phyloP scores from a whole-genome alignment of 2,113 vertebrate genomes.

The Podocnemis expansa region DNA sequence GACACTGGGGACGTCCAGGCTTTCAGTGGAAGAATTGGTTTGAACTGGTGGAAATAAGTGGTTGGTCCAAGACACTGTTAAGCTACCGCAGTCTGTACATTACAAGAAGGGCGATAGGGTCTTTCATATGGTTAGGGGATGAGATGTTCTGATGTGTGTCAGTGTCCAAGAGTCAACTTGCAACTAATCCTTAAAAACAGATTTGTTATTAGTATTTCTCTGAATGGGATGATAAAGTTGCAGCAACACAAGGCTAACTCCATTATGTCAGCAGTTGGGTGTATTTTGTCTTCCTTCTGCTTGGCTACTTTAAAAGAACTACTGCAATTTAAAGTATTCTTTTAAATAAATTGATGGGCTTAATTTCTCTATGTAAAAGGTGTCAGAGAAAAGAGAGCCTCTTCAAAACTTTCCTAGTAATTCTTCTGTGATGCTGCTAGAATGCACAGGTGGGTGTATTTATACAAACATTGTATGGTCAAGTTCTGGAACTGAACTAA shows the following conservation, averaged over 20 bases:
- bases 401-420: not conserved
- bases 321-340: conserved; percentile 2
- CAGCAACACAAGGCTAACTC: not conserved
- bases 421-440: not conserved
- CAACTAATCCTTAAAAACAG: not conserved
- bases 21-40: not conserved
- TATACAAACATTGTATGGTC: not conserved
- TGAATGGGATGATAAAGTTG: not conserved
- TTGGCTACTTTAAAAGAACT: not conserved
- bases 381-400: not conserved
- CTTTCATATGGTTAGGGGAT: not conserved
- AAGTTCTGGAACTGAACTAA: not conserved
- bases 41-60: not conserved
- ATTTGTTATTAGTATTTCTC: not conserved
- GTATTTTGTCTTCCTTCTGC: not conserved
- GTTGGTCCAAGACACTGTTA: not conserved
- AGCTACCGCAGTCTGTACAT: not conserved
- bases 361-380: not conserved
- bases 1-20: not conserved
- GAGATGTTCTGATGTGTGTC: not conserved
- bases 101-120: not conserved
- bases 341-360: not conserved
- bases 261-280: not conserved
- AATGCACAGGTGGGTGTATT: not conserved
- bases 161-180: not conserved